Percentiles rank a stretch among this genome's conserved stretches.
These are phyloP conservation scores for Cerceris ruficornis DNA, from an alignment of 2,888 invertebrate genomes.

Conservation along the genomic window DNA sequence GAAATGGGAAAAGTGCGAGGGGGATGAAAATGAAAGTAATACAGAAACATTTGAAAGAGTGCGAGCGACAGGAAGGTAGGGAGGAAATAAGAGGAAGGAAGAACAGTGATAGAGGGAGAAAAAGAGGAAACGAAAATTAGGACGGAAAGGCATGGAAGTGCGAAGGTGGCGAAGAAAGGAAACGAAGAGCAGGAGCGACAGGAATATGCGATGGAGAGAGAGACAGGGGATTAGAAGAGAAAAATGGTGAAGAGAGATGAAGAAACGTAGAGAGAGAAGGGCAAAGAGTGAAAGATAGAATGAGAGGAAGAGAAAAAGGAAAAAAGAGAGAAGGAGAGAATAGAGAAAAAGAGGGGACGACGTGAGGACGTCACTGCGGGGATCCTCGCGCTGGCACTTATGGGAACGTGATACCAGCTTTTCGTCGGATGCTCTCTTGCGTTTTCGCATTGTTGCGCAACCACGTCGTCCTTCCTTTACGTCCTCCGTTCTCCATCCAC, in stretches of 20 bases:
- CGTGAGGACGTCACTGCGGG: constrained; percentile 66
- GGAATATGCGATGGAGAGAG: constrained; percentile 12
- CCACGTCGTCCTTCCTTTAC: constrained; percentile 57
- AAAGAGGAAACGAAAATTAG: no score
- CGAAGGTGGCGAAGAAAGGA: no score
- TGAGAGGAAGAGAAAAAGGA: constrained; percentile 18
- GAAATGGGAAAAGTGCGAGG: no score
- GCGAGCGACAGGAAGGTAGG: not conserved
- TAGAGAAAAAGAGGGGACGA: not conserved
- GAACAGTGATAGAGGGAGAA: not conserved
- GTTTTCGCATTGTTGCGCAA: constrained; percentile 76
- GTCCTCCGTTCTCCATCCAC: constrained; percentile 42
- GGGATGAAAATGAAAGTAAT: no score
- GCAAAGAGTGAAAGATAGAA: no score
- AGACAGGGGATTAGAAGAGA: not conserved
- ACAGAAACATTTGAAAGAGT: no score
- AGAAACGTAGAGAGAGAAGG: not conserved
- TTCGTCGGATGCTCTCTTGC: constrained; percentile 75
- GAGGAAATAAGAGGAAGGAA: not conserved
- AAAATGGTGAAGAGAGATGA: not conserved
- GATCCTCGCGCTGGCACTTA: constrained; percentile 69
- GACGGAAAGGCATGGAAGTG: no score
- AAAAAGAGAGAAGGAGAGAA: not conserved
- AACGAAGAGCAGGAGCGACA: no score
- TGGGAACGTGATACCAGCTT: constrained; percentile 75